Base-by-base conservation (phyloP, 2,113 vertebrate genomes). In the Ammospiza nelsoni region DNA sequence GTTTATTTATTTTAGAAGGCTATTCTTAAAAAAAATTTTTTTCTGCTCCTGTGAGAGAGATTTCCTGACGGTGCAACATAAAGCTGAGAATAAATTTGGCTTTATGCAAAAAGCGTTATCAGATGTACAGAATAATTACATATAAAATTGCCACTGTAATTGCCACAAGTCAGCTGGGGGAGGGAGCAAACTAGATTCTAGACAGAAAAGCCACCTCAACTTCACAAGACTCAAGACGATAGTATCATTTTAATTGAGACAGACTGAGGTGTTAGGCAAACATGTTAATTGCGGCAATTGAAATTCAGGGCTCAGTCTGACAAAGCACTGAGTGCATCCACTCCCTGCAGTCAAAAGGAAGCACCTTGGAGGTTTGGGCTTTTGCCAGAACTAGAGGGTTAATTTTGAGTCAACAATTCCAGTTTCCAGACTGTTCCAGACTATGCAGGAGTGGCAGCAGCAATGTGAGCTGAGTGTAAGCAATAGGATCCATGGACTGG, bases 221-320 rank as follows among this genome's bases (percentile, higher is more conserved):
- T 90, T 84, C 0, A 17, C 83, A 96, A 94, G 92, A 92, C 19
- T 67, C 83, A 94, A 92, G 95, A 96, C 5, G 95, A 96, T 97
- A 78, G 92, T 95, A 97, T 97, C 92, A 3, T 84, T 95, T 95
- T 95, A 97, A 95, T 96, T 96, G 95, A 94, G 86, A 93, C 91
- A 95, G 94, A 93, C 91, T 1, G 89, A 92, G 77, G 89, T 74
- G 76, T 94, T 94, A 87, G 84, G 91, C 95, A 96, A 97, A 93
- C 94, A 86, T 4, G 39, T 89, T 94, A 97, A 96, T 97, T 94
- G 86, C 27, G 0, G 33, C 89, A 92, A 67, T 75, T 95, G 95
- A 95, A 97, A 95, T 93, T 87, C 84, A 89, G 84, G 84, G 49
- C 91, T 94, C 41, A 11, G 89, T 65, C 94, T 97, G 89, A 93